Percentiles rank a stretch among this genome's conserved stretches.
Evolutionary conservation across 2,888 invertebrate species (phyloP).

Genomic region (Hirtodrosophila alboralis): DNA sequence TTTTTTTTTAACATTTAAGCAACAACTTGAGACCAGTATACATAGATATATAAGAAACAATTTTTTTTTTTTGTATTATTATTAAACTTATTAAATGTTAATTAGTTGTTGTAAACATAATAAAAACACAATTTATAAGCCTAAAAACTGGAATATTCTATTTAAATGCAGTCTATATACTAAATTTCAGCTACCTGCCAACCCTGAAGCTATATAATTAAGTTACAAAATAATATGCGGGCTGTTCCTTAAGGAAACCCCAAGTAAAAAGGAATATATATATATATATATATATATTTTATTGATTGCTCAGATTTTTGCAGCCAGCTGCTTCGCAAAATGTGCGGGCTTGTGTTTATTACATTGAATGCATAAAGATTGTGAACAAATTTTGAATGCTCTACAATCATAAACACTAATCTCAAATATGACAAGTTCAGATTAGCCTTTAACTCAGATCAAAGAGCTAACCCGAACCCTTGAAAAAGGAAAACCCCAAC

Average conservation of each 20-base stretch:
- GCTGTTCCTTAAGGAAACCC: slow-evolving; percentile 23
- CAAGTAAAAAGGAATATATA: too few relatives aligned
- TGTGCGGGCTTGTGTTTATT: slow-evolving; percentile 49
- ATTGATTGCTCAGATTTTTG: too few relatives aligned
- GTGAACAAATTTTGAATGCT: slow-evolving; percentile 15
- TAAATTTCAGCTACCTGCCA: slow-evolving; percentile 3
- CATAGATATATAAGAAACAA: background rate
- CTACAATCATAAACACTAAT: slow-evolving; percentile 38
- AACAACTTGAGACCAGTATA: slow-evolving; percentile 39
- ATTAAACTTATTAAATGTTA: slow-evolving; percentile 41
- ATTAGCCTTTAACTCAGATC: slow-evolving; percentile 20
- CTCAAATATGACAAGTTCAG: slow-evolving; percentile 23
- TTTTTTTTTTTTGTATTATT: slow-evolving; percentile 40
- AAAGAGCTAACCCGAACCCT: too few relatives aligned
- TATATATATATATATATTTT: too few relatives aligned
- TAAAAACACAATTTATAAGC: slow-evolving; percentile 23
- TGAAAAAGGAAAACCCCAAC: slow-evolving; percentile 1
- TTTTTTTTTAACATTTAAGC: slow-evolving; percentile 40
- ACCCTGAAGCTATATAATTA: slow-evolving; percentile 10
- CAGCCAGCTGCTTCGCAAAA: slow-evolving; percentile 30
- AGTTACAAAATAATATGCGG: slow-evolving; percentile 29
- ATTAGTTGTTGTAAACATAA: slow-evolving; percentile 60
- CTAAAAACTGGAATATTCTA: slow-evolving; percentile 2
- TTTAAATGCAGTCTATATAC: background rate
- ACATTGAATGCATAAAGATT: slow-evolving; percentile 23